Evolutionary conservation across 2,888 invertebrate species (phyloP), one percentile per base, ranked within the genome.

Genomic region (Liodrosophila aerea): DNA sequence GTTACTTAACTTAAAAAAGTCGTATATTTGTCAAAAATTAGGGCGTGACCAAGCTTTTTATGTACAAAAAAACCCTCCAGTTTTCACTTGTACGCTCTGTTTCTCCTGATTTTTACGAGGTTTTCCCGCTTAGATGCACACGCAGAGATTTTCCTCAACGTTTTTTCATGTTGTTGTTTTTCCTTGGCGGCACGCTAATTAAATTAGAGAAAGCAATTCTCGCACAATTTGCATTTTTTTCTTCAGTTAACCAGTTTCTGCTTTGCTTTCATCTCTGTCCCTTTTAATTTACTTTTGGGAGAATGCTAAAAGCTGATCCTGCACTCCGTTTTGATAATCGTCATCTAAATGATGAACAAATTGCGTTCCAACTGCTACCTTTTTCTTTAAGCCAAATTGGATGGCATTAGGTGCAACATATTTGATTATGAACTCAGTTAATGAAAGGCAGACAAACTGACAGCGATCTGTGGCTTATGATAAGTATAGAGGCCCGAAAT

Each of bases 141-240:
- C 44, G 64, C 29, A 37, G n/a, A 22, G 22, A 22, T 22, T 22
- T 22, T 22, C 22, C 22, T 22, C 5, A 5, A 2, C 22, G 5
- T 5, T 22, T 22, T 22, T 5, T 5, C 3, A 22, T 22, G 22
- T 22, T 22, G 22, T 59, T 65, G 45, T 59, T 43, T 18, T 1
- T 51, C 60, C 29, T 34, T 45, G 59, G 11, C 27, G 37, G 43
- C 53, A 46, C 43, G 66, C 57, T 81, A 81, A 83, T 83, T 81
- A 75, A 81, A 81, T 73, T 68, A 58, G 59, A 59, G 70, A 73
- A 65, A 66, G 60, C 61, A 52, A 65, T 65, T 72, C 58, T 56
- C 61, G 46, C 45, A 40, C 58, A 68, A 64, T 78, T 76, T 64
- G 65, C 61, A 69, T 59, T 61, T 76, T 69, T 51, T 34, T 13